phyloP scores from a whole-genome alignment of 1,140 invertebrate species.

The Stegodyphus dumicola region DNA sequence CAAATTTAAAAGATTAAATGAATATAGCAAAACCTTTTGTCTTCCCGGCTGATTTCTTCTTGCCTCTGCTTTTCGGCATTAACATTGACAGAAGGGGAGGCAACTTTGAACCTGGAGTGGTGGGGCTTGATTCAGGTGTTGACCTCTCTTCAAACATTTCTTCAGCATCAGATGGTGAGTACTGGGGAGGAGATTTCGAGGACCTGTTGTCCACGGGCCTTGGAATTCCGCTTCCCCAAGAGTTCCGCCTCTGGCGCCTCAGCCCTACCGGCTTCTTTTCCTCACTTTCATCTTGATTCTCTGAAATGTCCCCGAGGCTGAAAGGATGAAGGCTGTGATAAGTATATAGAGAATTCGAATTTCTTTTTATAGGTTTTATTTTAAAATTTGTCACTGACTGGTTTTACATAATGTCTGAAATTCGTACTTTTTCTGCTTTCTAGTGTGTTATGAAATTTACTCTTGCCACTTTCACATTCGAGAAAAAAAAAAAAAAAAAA shows the following conservation, averaged over 20 bases:
- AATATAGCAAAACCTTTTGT: constrained; percentile 2
- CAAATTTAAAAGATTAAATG: background rate
- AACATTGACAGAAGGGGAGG: constrained; percentile 50
- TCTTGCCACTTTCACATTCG: too few species aligned
- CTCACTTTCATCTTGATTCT: constrained; percentile 43
- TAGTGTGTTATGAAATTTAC: too few species aligned
- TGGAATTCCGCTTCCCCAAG: constrained; percentile 56
- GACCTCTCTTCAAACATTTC: constrained; percentile 47
- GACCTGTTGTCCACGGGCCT: constrained; percentile 35
- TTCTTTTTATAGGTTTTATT: too few species aligned
- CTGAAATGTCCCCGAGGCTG: constrained; percentile 50
- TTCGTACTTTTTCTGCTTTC: too few species aligned
- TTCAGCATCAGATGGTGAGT: constrained; percentile 35
- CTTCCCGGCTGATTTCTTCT: constrained; percentile 15
- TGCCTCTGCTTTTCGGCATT: constrained; percentile 33
- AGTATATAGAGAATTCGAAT: too few species aligned
- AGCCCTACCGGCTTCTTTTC: constrained; percentile 36
- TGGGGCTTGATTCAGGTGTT: constrained; percentile 19
- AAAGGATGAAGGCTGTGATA: background rate
- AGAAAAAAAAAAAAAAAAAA: too few species aligned
- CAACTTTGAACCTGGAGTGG: constrained; percentile 37
- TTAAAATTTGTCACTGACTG: too few species aligned
- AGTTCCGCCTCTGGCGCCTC: constrained; percentile 35
- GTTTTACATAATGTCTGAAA: too few species aligned
- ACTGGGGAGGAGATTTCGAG: constrained; percentile 42